Conservation (phyloP, 1,140 invertebrate genomes). For the Pseudomyrmex gracilis region DNA sequence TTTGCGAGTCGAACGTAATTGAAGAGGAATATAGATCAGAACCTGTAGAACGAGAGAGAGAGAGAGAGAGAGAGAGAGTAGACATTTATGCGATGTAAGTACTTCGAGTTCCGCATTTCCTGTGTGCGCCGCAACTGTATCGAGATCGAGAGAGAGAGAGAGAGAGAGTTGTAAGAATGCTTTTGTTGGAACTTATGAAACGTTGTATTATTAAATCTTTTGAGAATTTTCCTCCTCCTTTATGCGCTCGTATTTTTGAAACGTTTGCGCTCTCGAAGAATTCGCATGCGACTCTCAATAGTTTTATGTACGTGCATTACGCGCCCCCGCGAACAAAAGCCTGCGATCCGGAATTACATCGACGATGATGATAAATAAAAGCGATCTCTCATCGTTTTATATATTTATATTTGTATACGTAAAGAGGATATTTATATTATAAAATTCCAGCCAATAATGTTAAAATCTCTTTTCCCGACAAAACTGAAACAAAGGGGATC, state of each 20-base stretch:
- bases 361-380: background rate
- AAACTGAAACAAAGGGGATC: background rate
- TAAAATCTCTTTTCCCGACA: background rate
- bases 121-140: background rate
- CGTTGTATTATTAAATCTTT: conserved; percentile 35
- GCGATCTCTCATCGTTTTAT: background rate
- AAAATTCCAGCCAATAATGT: background rate
- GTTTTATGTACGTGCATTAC: background rate
- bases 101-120: conserved; percentile 5
- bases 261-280: background rate
- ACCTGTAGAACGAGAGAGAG: background rate
- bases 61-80: background rate
- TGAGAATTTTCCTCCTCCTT: conserved; percentile 6
- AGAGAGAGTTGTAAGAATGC: conserved; percentile 32
- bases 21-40: background rate
- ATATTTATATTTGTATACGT: too few relatives aligned
- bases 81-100: background rate
- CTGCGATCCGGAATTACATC: background rate
- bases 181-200: conserved; percentile 43
- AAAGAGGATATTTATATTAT: background rate
- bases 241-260: conserved; percentile 13
- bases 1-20: background rate
- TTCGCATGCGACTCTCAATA: background rate
- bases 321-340: too few relatives aligned
- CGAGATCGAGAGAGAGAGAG: background rate